Base-by-base conservation (phyloP, 2,888 invertebrate species). In the Gymnocheta viridis region DNA sequence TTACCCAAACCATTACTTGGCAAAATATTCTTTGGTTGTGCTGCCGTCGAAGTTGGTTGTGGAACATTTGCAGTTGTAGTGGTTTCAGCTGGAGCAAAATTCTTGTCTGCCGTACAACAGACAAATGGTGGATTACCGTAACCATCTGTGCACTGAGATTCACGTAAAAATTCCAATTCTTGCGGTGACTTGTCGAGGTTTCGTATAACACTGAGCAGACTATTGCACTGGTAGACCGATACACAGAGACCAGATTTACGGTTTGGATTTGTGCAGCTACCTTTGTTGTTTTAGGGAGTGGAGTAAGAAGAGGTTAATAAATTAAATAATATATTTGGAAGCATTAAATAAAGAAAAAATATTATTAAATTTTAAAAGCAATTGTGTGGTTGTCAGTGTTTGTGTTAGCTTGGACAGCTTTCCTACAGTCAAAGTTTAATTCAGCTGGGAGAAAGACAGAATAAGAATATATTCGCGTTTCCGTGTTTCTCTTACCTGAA, bases 181-280 rank as follows among this genome's bases (percentile, higher is more conserved):
- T 85, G 72, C 1, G 67, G 49, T 17, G 82, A 66, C 0, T 91
- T 47, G 1, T 79, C 69, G 5, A 41, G n/a, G 32, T 86, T 82
- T 32, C 86, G 85, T 4, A 91, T 41, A 0, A 90, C 73, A 4
- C 82, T 81, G 3, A 90, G 35, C 0, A 92, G 62, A 22, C 87
- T 86, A 24, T 89, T 88, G 67, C 92, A 92, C 9, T 91, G 88
- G 78, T 91, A 89, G 38, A 92, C 86, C 12, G 91, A 91, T 17
- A 89, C 76, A 74, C 92, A 92, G 29, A 82, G 73, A 27, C 91
- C 92, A 27, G 41, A 54, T 29, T 87, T 87, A n/a, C 86, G 84
- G 67, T 91, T 91, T 5, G 92, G 92, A 87, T 91, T 92, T 4
- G 10, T 67, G 94, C 96, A 89, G 94, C 96, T 83, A 74, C 62